Evolutionary conservation across 2,113 vertebrate genomes (phyloP).

Genomic region (Phyllostomus discolor): DNA sequence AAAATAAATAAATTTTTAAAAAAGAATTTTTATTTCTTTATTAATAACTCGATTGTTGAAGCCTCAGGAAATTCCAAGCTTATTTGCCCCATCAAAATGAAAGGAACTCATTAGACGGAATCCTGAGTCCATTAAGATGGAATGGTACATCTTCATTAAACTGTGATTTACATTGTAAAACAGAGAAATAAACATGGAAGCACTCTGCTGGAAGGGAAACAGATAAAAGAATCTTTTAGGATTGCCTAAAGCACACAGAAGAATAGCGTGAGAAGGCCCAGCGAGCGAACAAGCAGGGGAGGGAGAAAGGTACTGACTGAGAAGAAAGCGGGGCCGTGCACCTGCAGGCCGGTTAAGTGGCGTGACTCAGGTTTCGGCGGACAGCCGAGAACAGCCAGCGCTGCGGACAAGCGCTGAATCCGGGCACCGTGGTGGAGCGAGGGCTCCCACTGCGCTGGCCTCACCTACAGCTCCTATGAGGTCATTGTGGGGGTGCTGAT

Average conservation of each 20-base stretch:
- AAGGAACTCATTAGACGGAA: slow-evolving; percentile 10
- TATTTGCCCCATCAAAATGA: not conserved
- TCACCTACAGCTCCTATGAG: not conserved
- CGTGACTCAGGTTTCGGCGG: slow-evolving; percentile 1
- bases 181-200: slow-evolving; percentile 27
- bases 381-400: slow-evolving; percentile 8
- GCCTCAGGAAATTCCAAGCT: slow-evolving; percentile 16
- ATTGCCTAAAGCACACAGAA: not conserved
- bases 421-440: not conserved
- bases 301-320: not conserved
- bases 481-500: not conserved
- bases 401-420: slow-evolving; percentile 20
- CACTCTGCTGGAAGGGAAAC: not conserved
- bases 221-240: not conserved
- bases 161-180: slow-evolving; percentile 25
- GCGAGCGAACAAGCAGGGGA: not conserved
- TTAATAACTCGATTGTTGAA: slow-evolving; percentile 37
- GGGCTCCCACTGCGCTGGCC: not conserved
- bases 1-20: too few species aligned
- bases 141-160: slow-evolving; percentile 30
- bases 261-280: not conserved
- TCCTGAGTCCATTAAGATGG: not conserved
- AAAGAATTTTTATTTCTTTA: not conserved
- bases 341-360: not conserved
- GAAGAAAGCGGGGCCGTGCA: not conserved